A percentile compares a stretch with the other conserved stretches of the same genome.
phyloP scores from a whole-genome alignment of 2,113 vertebrate species.

The Ornithorhynchus anatinus region DNA sequence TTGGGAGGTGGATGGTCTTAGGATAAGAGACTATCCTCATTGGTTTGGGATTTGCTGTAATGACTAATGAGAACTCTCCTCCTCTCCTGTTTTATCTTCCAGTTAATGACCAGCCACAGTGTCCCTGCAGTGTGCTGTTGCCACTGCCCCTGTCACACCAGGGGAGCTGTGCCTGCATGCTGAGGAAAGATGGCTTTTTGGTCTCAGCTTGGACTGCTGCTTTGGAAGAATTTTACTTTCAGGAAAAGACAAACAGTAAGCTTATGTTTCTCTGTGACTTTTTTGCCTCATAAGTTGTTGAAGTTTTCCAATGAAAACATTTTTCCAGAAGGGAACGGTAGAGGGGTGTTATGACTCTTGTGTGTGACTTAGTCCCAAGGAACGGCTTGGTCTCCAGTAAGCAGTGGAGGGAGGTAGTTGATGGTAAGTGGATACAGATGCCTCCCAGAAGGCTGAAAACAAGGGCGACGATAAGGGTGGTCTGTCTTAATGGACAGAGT shows the following conservation, averaged over 20 bases:
- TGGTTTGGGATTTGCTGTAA: background rate
- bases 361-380: background rate
- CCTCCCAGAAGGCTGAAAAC: background rate
- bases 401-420: background rate
- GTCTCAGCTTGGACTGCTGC: conserved; percentile 89
- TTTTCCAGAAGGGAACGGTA: too few relatives aligned
- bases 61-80: background rate
- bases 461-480: too few relatives aligned
- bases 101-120: conserved; percentile 80
- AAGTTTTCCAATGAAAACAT: too few relatives aligned
- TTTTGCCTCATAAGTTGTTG: background rate
- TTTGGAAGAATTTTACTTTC: conserved; percentile 98
- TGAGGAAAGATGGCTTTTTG: conserved; percentile 83
- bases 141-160: conserved; percentile 53
- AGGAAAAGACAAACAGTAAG: conserved; percentile 93
- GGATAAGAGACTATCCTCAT: conserved; percentile 21
- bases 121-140: conserved; percentile 60
- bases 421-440: background rate
- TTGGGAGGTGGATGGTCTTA: background rate
- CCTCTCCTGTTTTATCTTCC: conserved; percentile 46
- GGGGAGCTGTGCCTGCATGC: conserved; percentile 31
- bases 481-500: too few relatives aligned
- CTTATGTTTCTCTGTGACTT: background rate
- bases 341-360: too few relatives aligned
- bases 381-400: background rate